These are phyloP conservation scores for Osmerus eperlanus DNA, from an alignment of 2,113 vertebrate genomes.

Conservation along the genomic window DNA sequence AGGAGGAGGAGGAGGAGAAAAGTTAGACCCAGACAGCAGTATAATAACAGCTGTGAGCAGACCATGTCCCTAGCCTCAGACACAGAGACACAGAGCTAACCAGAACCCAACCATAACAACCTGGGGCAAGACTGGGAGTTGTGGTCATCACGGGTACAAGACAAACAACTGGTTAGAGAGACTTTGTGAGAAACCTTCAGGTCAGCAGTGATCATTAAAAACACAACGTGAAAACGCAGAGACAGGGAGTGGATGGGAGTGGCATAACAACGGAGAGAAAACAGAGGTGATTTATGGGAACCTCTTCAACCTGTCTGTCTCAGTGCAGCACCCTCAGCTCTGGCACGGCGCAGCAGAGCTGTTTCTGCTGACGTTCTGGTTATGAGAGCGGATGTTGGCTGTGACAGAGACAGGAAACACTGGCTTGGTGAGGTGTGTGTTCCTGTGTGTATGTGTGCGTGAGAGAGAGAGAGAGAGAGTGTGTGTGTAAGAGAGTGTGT, in stretches of 20 bases:
- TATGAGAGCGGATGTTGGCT: slow-evolving; percentile 44
- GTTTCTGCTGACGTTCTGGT: slow-evolving; percentile 55
- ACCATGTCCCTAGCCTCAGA: no score
- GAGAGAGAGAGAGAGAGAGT: background rate
- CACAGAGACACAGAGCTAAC: no score
- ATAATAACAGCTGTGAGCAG: background rate
- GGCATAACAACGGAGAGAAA: background rate
- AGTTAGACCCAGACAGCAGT: no score
- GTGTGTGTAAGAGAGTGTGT: no score
- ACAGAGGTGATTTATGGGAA: slow-evolving; percentile 42
- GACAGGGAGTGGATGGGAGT: no score
- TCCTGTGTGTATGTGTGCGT: slow-evolving; percentile 8
- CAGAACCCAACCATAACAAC: no score
- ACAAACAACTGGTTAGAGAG: no score
- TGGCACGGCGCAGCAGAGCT: background rate
- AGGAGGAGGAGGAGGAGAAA: slow-evolving; percentile 20
- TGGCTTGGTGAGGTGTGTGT: background rate
- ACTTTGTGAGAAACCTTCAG: no score
- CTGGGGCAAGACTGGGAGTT: no score
- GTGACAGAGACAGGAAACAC: slow-evolving; percentile 10
- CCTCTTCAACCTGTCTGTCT: slow-evolving; percentile 10
- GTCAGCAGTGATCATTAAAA: no score
- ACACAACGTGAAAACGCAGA: no score
- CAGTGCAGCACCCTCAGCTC: slow-evolving; percentile 15
- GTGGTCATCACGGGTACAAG: no score